phyloP scores from a whole-genome alignment of 2,888 invertebrate species.

The Machimus rusticus region DNA sequence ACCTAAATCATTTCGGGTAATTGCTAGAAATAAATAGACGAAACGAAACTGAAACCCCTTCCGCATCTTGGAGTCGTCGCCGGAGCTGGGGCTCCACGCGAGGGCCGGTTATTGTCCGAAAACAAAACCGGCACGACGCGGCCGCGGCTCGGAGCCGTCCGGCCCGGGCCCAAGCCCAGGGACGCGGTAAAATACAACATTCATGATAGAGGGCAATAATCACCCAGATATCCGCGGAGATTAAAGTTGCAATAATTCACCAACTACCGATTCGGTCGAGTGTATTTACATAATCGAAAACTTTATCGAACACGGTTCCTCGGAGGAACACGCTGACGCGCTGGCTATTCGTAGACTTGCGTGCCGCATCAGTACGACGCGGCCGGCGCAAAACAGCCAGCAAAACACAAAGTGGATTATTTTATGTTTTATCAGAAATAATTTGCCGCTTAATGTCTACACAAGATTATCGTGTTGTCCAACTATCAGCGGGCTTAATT shows the following conservation, averaged over 20 bases:
- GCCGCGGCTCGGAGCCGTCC: not conserved
- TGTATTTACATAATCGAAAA: conserved; percentile 37
- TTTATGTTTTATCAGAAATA: conserved; percentile 49
- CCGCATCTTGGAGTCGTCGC: not conserved
- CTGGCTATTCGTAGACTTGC: conserved; percentile 23
- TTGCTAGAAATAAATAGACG: not conserved
- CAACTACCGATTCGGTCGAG: conserved; percentile 19
- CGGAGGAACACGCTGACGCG: conserved; percentile 23
- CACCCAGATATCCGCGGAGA: not conserved
- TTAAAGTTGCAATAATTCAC: conserved; percentile 37
- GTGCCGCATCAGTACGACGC: conserved; percentile 18
- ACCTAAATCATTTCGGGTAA: not conserved
- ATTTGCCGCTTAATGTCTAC: conserved; percentile 49
- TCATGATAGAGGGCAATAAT: conserved; percentile 30
- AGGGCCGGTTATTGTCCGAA: not conserved
- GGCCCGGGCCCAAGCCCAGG: not conserved
- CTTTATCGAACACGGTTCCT: conserved; percentile 27
- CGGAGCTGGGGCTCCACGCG: not conserved
- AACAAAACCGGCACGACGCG: not conserved
- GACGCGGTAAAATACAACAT: not conserved
- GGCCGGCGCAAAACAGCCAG: not conserved
- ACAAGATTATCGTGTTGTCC: conserved; percentile 49
- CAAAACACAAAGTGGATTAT: conserved; percentile 36
- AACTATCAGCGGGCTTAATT: conserved; percentile 48
- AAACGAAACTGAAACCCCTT: not conserved